Percentiles rank a stretch among this genome's conserved stretches.
Conservation (phyloP, 1,140 invertebrate genomes). For the Portunus trituberculatus region DNA sequence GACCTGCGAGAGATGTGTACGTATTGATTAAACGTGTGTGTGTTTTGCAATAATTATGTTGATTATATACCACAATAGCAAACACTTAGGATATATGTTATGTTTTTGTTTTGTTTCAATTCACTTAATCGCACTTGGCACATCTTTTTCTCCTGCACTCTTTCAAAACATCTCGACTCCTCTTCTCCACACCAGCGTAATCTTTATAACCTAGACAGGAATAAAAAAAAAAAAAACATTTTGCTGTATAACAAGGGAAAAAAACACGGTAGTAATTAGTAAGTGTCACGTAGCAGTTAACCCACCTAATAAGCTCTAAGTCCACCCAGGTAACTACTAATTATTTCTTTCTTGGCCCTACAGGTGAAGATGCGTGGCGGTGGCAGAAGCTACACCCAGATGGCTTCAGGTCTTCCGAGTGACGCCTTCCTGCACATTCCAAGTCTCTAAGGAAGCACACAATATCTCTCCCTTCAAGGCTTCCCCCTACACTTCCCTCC, state of each 20-base stretch:
- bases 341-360: slow-evolving; percentile 56
- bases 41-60: too few relatives aligned
- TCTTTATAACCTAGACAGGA: too few relatives aligned
- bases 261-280: too few relatives aligned
- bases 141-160: too few relatives aligned
- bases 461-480: slow-evolving; percentile 78
- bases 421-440: not conserved
- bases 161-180: too few relatives aligned
- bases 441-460: not conserved
- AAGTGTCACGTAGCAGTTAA: too few relatives aligned
- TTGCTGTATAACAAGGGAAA: not conserved
- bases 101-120: too few relatives aligned
- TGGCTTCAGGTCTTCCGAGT: slow-evolving; percentile 83
- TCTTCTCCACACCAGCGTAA: too few relatives aligned
- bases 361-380: slow-evolving; percentile 92
- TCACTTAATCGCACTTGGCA: too few relatives aligned
- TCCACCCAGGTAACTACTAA: not conserved
- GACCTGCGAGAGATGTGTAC: slow-evolving; percentile 94
- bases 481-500: not conserved
- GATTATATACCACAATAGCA: not conserved
- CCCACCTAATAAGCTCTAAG: too few relatives aligned
- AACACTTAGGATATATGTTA: too few relatives aligned
- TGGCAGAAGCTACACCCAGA: slow-evolving; percentile 93
- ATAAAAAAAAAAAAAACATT: too few relatives aligned
- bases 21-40: not conserved